Conservation (phyloP, 1,140 invertebrate species). For the Dryas iulia region DNA sequence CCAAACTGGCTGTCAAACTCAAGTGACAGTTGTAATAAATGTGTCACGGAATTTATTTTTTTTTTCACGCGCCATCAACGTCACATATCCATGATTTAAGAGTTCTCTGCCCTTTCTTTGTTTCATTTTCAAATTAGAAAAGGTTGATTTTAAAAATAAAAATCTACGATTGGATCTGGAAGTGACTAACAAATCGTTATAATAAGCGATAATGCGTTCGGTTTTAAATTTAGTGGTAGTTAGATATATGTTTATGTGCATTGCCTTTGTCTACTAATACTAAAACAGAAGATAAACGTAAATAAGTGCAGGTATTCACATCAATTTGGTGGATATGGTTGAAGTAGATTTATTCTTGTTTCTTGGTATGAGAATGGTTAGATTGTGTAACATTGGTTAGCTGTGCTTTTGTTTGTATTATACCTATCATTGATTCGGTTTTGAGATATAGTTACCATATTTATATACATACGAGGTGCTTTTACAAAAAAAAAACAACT, state of each 20-base stretch:
- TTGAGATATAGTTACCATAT: too few species aligned
- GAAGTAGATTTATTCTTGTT: conserved; percentile 5
- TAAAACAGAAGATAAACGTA: conserved; percentile 34
- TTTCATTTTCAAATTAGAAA: conserved; percentile 58
- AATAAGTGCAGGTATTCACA: conserved; percentile 35
- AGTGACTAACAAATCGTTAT: conserved; percentile 59
- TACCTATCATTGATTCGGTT: too few species aligned
- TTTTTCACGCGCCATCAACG: conserved; percentile 59
- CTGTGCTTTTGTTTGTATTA: too few species aligned
- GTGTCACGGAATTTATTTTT: conserved; percentile 60
- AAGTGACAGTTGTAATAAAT: conserved; percentile 73
- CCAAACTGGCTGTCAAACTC: conserved; percentile 59
- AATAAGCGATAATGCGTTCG: conserved; percentile 52
- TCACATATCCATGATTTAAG: conserved; percentile 69
- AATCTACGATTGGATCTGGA: conserved; percentile 41
- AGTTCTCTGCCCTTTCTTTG: conserved; percentile 75
- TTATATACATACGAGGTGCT: too few species aligned
- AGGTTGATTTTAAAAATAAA: conserved; percentile 50
- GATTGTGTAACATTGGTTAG: too few species aligned
- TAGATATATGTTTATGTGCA: neutral
- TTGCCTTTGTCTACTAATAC: neutral
- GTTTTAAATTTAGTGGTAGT: neutral
- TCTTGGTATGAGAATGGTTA: neutral
- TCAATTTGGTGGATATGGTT: conserved; percentile 25
- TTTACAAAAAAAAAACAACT: too few species aligned